Evolutionary conservation across 2,113 vertebrate genomes (phyloP).

Genomic region (Muntiacus muntjak): DNA sequence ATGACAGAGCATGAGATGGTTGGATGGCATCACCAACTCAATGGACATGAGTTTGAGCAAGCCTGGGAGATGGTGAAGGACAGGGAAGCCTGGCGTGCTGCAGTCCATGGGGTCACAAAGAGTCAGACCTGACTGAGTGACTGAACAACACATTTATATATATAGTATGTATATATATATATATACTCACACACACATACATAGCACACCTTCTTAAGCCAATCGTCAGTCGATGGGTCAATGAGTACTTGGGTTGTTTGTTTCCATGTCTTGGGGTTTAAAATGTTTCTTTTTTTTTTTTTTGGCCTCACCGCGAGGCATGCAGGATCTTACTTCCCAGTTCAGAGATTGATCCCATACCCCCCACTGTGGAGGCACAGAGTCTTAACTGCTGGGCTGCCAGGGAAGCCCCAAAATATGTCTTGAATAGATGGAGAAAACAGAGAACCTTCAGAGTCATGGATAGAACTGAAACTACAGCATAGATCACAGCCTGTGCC

Average conservation of each 20-base stretch:
- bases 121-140: neutral
- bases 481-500: neutral
- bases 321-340: neutral
- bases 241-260: neutral
- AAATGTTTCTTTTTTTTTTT: neutral
- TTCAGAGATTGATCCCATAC: neutral
- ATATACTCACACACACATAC: rapidly evolving
- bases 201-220: neutral
- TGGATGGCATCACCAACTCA: neutral
- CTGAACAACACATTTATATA: neutral
- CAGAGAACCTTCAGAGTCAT: neutral
- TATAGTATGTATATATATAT: neutral
- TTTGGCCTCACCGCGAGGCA: neutral
- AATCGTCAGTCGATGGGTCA: rapidly evolving
- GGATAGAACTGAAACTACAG: neutral
- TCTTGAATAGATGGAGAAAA: neutral
- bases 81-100: neutral
- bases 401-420: neutral
- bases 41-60: neutral
- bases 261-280: neutral
- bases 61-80: neutral
- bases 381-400: neutral
- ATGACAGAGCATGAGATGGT: neutral
- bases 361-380: neutral
- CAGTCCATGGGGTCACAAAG: neutral